Conservation (phyloP, 1,140 invertebrate genomes). For the Dolichoris vasculosae region DNA sequence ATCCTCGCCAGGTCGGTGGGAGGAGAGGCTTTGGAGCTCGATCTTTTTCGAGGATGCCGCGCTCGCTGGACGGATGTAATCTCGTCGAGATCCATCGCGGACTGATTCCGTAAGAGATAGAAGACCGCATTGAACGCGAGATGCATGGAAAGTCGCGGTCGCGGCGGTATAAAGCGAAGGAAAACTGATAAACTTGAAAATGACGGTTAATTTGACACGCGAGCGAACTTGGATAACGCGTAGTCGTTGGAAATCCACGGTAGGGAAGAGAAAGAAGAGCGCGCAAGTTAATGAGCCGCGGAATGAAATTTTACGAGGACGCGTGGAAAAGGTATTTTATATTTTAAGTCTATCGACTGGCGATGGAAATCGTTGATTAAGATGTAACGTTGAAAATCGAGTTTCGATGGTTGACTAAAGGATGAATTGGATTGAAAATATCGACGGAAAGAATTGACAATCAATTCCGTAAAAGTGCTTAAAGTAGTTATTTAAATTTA, state of each 20-base stretch:
- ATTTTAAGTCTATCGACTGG: background rate
- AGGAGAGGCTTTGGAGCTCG: background rate
- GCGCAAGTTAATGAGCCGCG: conserved; percentile 24
- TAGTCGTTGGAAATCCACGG: background rate
- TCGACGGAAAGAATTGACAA: background rate
- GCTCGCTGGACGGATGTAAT: background rate
- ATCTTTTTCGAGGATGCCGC: background rate
- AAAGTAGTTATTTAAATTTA: background rate
- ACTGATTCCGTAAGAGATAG: background rate
- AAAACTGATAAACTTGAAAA: conserved; percentile 21
- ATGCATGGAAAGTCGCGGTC: background rate
- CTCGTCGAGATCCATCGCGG: background rate
- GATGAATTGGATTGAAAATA: background rate
- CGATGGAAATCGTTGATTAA: background rate
- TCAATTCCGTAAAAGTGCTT: background rate
- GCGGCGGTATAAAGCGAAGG: background rate
- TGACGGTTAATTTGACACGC: conserved; percentile 1
- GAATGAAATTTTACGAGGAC: background rate
- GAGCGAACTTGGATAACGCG: background rate
- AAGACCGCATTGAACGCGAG: background rate
- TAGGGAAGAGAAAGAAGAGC: background rate
- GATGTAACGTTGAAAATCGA: background rate
- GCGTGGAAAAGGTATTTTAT: background rate
- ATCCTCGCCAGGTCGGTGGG: background rate
- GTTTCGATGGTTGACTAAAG: background rate